A percentile compares a stretch with the other conserved stretches of the same genome.
phyloP scores from a whole-genome alignment of 2,888 invertebrate genomes.

The Aplocera efformata region DNA sequence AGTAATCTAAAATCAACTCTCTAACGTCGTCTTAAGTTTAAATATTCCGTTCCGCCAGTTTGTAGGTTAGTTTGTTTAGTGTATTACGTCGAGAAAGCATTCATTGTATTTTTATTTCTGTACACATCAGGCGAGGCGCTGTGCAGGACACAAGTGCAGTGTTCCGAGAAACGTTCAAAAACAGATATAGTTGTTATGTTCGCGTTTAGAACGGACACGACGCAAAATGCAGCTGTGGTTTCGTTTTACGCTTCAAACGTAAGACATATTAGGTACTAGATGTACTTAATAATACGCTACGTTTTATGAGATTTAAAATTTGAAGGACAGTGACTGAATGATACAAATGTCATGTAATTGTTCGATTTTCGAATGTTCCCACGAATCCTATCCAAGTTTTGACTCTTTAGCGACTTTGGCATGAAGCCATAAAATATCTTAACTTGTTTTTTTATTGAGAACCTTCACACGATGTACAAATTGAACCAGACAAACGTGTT shows the following conservation, averaged over 20 bases:
- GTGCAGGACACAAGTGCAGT: conserved; percentile 63
- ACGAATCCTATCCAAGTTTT: too few species aligned
- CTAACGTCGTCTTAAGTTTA: conserved; percentile 15
- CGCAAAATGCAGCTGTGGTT: conserved; percentile 47
- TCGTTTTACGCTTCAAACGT: conserved; percentile 16
- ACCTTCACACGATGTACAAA: conserved; percentile 18
- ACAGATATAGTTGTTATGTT: conserved; percentile 43
- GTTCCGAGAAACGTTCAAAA: conserved; percentile 62
- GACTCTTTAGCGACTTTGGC: too few species aligned
- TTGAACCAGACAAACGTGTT: conserved; percentile 17
- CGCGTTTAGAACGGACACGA: conserved; percentile 31
- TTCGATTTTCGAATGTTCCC: too few species aligned
- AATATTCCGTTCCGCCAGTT: conserved; percentile 26
- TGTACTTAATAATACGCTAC: too few species aligned
- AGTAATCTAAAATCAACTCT: conserved; percentile 35
- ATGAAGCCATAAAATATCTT: conserved; percentile 2
- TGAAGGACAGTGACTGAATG: too few species aligned
- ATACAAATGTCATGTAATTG: too few species aligned
- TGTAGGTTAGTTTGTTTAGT: conserved; percentile 39
- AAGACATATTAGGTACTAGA: too few species aligned
- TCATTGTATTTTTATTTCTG: conserved; percentile 68
- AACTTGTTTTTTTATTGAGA: conserved; percentile 15
- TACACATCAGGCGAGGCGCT: conserved; percentile 44
- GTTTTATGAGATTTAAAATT: too few species aligned
- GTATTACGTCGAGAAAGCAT: conserved; percentile 59